Base-by-base conservation (phyloP, 2,113 vertebrate species). In the Ammodytes dubius region DNA sequence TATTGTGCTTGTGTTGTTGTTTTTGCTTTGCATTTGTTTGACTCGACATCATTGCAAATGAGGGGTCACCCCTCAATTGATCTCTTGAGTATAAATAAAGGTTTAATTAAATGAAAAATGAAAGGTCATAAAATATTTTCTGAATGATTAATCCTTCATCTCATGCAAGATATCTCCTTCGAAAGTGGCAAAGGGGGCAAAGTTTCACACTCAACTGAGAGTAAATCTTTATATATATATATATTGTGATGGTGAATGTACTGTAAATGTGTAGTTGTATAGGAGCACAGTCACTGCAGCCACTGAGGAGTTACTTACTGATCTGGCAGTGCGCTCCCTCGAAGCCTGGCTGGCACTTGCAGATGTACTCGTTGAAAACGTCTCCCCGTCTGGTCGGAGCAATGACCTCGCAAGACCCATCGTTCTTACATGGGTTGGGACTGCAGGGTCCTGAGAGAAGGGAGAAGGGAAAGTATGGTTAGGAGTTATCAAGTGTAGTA, bases 401-500 rank as follows among this genome's bases (percentile, higher is more conserved):
- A 3, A 94, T 74, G 65, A 95, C 81, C 86, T 96, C 92, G 56
- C 98, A 99, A 0, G 90, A 82, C 0, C 94, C 98, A 0, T 96
- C 92, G 4, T 98, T 96, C 71, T 89, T 89, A 85, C 98, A 99
- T 40, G 98, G 98, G 90, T 97, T 99, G 2, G 96, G 97, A 67
- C 82, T 93, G 88, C 98, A 99, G 12, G 96, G 96, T 12, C 97
- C 98, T 99, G 88, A 19, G 58, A 17, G 39, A 8, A 15, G 77
- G 11, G 59, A 42, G 46, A 13, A 8, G 43, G 6, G 42, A 35
- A 14, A 27, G 13, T 10, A 61, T 8, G 13, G 5, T 12, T 5
- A 1, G 4, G 0, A 43, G 40, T 27, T 27, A 27, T 27, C 27
- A 27, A 27, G 27, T 27, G 27, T 27, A 27, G 3, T 6, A 11